Percentiles rank a stretch among this genome's conserved stretches.
These are phyloP conservation scores for Pinna nobilis DNA, from an alignment of 1,140 invertebrate species.

Conservation along the genomic window DNA sequence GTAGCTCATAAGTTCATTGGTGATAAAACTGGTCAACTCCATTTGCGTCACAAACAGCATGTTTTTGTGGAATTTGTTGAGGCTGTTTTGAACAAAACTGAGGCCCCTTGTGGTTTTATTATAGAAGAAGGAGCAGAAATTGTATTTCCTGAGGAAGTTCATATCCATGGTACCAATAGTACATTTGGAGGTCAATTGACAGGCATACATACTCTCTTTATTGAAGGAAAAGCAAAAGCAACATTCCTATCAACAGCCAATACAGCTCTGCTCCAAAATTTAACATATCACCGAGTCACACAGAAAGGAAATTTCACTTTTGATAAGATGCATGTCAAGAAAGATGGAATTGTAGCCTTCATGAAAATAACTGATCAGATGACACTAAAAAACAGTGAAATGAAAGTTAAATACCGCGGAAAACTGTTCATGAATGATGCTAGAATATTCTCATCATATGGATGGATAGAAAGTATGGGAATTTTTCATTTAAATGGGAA, in stretches of 20 bases:
- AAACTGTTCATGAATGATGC: slow-evolving; percentile 62
- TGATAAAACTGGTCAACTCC: slow-evolving; percentile 63
- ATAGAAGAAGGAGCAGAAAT: slow-evolving; percentile 59
- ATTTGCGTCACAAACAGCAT: slow-evolving; percentile 56
- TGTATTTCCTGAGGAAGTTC: slow-evolving; percentile 55
- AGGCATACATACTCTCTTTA: slow-evolving; percentile 56
- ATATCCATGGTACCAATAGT: slow-evolving; percentile 63
- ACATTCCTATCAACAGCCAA: slow-evolving; percentile 58
- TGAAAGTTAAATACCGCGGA: slow-evolving; percentile 60
- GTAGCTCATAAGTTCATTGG: slow-evolving; percentile 60
- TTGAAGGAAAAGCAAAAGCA: slow-evolving; percentile 48
- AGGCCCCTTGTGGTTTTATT: slow-evolving; percentile 64
- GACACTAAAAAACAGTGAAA: slow-evolving; percentile 48
- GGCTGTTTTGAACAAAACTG: slow-evolving; percentile 58
- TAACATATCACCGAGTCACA: slow-evolving; percentile 49
- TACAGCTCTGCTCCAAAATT: slow-evolving; percentile 58
- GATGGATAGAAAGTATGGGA: slow-evolving; percentile 61
- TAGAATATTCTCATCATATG: slow-evolving; percentile 53
- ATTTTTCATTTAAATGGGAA: slow-evolving; percentile 58
- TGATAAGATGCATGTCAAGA: slow-evolving; percentile 54
- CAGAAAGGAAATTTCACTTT: slow-evolving; percentile 54
- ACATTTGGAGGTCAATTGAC: slow-evolving; percentile 58
- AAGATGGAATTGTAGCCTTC: slow-evolving; percentile 50
- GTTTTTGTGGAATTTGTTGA: slow-evolving; percentile 63
- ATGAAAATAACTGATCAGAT: slow-evolving; percentile 50